Percentiles rank a stretch among this genome's conserved stretches.
phyloP scores from a whole-genome alignment of 1,140 invertebrate genomes.

The Myzus persicae region DNA sequence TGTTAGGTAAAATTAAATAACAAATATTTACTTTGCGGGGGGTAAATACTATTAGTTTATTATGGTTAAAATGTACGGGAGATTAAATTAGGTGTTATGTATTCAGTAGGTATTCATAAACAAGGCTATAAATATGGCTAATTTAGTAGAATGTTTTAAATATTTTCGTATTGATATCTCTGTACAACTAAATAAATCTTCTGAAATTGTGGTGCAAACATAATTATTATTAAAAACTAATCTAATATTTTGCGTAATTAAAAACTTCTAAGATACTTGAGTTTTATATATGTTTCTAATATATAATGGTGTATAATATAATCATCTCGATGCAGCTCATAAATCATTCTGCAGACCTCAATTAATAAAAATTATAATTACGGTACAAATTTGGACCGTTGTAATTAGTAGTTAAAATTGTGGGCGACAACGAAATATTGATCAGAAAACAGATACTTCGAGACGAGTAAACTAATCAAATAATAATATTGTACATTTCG shows the following conservation, averaged over 20 bases:
- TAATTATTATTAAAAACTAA: background rate
- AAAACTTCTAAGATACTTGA: background rate
- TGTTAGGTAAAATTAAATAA: slow-evolving; percentile 22
- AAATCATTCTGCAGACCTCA: background rate
- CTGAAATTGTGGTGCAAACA: background rate
- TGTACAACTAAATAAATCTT: background rate
- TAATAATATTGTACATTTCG: background rate
- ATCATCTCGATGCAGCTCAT: background rate
- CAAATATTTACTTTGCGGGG: background rate
- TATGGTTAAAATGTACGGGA: background rate
- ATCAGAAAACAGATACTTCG: background rate
- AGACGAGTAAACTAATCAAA: background rate
- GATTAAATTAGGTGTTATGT: background rate
- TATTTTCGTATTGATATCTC: background rate
- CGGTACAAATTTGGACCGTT: background rate
- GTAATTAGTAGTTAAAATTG: background rate
- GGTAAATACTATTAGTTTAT: slow-evolving; percentile 26
- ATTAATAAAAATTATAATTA: background rate
- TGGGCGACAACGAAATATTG: background rate
- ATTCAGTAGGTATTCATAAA: background rate
- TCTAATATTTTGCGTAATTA: background rate
- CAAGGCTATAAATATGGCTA: background rate
- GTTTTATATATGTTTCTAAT: background rate
- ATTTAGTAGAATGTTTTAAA: background rate
- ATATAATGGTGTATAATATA: background rate